Evolutionary conservation across 1,140 invertebrate species (phyloP).

Genomic region (Periplaneta americana): DNA sequence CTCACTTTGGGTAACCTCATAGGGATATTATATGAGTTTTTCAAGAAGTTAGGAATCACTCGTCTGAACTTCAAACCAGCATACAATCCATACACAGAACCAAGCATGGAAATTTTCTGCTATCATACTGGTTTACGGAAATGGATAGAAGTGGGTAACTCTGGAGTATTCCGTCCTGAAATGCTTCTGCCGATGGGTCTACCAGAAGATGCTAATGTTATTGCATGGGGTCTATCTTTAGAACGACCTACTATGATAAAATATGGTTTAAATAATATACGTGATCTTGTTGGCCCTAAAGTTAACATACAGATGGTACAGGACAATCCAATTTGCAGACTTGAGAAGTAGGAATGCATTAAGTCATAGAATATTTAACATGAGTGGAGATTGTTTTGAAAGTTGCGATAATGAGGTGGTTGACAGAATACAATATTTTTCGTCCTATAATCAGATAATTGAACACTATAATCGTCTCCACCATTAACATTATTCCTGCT

Average conservation of each 20-base stretch:
- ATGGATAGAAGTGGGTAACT: constrained; percentile 87
- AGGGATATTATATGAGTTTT: constrained; percentile 77
- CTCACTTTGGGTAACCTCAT: constrained; percentile 92
- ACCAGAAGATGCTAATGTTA: constrained; percentile 89
- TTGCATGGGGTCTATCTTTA: constrained; percentile 95
- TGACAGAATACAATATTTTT: too few relatives aligned
- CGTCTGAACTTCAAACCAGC: constrained; percentile 96
- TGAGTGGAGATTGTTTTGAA: too few relatives aligned
- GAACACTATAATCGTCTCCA: too few relatives aligned
- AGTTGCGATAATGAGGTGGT: too few relatives aligned
- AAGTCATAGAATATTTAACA: too few relatives aligned
- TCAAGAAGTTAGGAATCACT: constrained; percentile 88
- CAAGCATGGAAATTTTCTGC: constrained; percentile 99
- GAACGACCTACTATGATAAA: constrained; percentile 99
- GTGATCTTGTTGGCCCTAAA: constrained; percentile 96
- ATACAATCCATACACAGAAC: constrained; percentile 99
- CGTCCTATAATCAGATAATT: too few relatives aligned
- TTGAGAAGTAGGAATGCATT: constrained; percentile 68
- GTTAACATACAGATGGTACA: constrained; percentile 96
- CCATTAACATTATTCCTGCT: too few relatives aligned
- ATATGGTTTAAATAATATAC: constrained; percentile 96
- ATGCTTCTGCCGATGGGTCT: constrained; percentile 97
- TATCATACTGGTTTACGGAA: constrained; percentile 80
- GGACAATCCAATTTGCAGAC: constrained; percentile 86
- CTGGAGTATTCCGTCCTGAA: constrained; percentile 95